Conservation (phyloP, 2,113 vertebrate species). For the Hirundichthys speculiger region DNA sequence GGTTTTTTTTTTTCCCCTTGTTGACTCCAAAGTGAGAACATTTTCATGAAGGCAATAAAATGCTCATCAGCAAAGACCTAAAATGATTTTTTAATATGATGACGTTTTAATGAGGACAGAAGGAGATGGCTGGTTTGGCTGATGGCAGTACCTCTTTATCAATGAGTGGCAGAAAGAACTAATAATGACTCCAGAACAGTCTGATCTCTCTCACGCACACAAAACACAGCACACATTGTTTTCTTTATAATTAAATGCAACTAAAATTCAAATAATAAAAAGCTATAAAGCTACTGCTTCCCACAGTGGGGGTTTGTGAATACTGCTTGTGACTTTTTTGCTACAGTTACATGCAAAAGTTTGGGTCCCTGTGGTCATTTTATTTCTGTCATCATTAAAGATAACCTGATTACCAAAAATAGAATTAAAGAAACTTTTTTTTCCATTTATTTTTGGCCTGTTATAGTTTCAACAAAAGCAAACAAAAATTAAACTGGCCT, state of each 20-base stretch:
- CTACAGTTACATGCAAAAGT: too few relatives aligned
- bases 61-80: constrained; percentile 70
- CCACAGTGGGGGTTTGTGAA: too few relatives aligned
- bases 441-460: too few relatives aligned
- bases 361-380: too few relatives aligned
- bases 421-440: too few relatives aligned
- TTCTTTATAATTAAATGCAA: constrained; percentile 41
- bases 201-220: constrained; percentile 15
- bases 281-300: too few relatives aligned
- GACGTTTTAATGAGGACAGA: constrained; percentile 77
- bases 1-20: constrained; percentile 48
- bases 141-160: constrained; percentile 72
- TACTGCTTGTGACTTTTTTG: too few relatives aligned
- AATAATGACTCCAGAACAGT: constrained; percentile 67
- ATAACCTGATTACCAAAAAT: too few relatives aligned
- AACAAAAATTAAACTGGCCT: too few relatives aligned
- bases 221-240: constrained; percentile 23
- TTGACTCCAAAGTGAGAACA: constrained; percentile 60
- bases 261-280: constrained; percentile 4
- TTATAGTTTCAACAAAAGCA: too few relatives aligned
- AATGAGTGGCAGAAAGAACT: constrained; percentile 68
- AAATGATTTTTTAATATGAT: constrained; percentile 78
- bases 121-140: constrained; percentile 67
- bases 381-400: too few relatives aligned
- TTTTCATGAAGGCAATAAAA: constrained; percentile 77